These are phyloP conservation scores for Villa cingulata DNA, from an alignment of 2,888 invertebrate genomes.

Conservation along the genomic window DNA sequence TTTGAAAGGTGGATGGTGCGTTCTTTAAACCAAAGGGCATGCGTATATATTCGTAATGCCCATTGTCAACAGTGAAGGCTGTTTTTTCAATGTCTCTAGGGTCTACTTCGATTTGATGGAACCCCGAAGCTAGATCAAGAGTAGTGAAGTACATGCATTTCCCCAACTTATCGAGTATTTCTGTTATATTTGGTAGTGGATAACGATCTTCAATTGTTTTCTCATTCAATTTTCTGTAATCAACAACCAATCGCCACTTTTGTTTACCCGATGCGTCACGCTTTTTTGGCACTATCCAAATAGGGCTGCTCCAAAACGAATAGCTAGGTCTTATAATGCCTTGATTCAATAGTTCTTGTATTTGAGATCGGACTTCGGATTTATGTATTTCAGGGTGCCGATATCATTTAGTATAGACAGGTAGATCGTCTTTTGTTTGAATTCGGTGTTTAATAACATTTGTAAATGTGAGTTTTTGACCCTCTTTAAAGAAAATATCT, in stretches of 20 bases:
- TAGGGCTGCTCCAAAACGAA: constrained; percentile 1
- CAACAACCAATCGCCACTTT: constrained; percentile 25
- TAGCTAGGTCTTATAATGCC: constrained; percentile 12
- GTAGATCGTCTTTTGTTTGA: constrained; percentile 12
- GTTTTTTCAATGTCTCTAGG: constrained; percentile 9
- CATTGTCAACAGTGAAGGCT: constrained; percentile 11
- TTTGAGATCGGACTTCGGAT: constrained; percentile 18
- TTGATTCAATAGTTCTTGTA: constrained; percentile 9
- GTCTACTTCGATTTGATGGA: constrained; percentile 20
- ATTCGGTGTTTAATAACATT: constrained; percentile 13
- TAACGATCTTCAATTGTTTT: constrained; percentile 24
- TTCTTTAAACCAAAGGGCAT: constrained; percentile 6
- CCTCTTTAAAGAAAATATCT: constrained; percentile 4
- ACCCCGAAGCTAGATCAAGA: constrained; percentile 19
- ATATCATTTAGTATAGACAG: constrained; percentile 15
- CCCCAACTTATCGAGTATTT: constrained; percentile 27
- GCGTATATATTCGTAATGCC: constrained; percentile 10
- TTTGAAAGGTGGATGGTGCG: constrained; percentile 1
- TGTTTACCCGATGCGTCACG: constrained; percentile 18
- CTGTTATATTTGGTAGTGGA: constrained; percentile 25
- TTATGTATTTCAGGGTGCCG: constrained; percentile 18
- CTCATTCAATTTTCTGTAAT: constrained; percentile 27
- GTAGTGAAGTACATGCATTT: constrained; percentile 24
- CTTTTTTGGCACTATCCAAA: constrained; percentile 1
- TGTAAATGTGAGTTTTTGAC: constrained; percentile 8